Evolutionary conservation across 92 coral and sea anemone genomes (phyloP).

Genomic region (Epizoanthus stellaris): DNA sequence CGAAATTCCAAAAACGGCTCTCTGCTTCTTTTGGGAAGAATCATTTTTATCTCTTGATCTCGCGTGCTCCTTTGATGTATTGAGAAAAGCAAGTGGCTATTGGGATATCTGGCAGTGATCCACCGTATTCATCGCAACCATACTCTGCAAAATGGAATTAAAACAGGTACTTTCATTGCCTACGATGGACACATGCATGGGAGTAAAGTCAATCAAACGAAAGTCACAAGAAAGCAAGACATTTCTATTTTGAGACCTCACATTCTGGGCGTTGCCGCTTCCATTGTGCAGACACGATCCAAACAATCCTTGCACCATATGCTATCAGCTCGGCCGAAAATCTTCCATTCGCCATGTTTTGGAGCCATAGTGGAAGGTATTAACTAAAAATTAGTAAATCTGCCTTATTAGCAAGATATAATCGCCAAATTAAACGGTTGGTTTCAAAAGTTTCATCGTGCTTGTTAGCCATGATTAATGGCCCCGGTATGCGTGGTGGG

Average conservation of each 20-base stretch:
- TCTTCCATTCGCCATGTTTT: background rate
- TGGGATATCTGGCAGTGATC: background rate
- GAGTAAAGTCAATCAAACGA: conserved; percentile 9
- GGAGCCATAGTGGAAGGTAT: conserved; percentile 6
- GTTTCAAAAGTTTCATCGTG: conserved; percentile 49
- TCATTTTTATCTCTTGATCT: background rate
- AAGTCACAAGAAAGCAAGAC: conserved; percentile 12
- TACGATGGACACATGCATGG: background rate
- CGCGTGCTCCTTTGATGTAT: background rate
- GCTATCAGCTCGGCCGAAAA: background rate
- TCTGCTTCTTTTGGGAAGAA: no score
- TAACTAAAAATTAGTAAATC: conserved; percentile 32
- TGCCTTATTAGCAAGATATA: conserved; percentile 48
- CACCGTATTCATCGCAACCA: background rate
- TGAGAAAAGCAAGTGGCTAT: background rate
- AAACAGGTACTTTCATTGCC: background rate
- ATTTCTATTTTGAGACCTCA: conserved; percentile 43
- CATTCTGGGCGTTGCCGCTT: conserved; percentile 43
- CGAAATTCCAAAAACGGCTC: no score
- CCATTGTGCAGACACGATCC: conserved; percentile 33
- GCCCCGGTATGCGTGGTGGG: conserved; percentile 43
- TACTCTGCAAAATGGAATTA: background rate
- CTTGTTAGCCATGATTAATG: conserved; percentile 50
- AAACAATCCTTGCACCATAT: conserved; percentile 34
- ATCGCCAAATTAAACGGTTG: conserved; percentile 47